Conservation (phyloP, 2,888 invertebrate species). For the Synanthedon formicaeformis region DNA sequence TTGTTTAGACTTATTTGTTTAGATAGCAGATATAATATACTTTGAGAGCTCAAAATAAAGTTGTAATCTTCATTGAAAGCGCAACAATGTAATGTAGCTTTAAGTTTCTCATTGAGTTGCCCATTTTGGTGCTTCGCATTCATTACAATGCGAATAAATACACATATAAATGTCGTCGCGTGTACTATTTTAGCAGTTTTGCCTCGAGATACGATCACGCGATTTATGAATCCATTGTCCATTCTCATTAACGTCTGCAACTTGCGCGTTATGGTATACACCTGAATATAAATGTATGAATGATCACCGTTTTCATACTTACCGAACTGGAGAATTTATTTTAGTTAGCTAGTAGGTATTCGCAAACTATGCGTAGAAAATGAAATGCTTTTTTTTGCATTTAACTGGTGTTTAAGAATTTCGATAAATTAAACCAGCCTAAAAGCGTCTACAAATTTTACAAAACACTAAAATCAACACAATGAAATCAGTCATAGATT, state of each 20-base stretch:
- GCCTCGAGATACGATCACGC: constrained; percentile 43
- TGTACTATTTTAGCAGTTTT: constrained; percentile 48
- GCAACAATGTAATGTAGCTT: neutral
- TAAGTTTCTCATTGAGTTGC: constrained; percentile 5
- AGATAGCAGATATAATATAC: too few species aligned
- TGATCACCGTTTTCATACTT: constrained; percentile 21
- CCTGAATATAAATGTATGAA: constrained; percentile 18
- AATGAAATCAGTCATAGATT: too few species aligned
- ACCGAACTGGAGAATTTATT: constrained; percentile 8
- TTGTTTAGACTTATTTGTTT: too few species aligned
- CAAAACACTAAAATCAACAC: too few species aligned
- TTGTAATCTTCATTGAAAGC: too few species aligned
- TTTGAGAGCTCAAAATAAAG: too few species aligned
- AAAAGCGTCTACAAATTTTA: too few species aligned
- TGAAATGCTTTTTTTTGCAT: too few species aligned
- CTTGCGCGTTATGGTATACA: constrained; percentile 14
- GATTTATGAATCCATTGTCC: constrained; percentile 59
- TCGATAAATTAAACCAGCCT: too few species aligned
- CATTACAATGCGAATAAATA: constrained; percentile 50
- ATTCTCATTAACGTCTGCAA: constrained; percentile 46
- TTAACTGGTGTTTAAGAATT: too few species aligned
- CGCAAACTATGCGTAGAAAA: too few species aligned
- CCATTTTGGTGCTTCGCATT: constrained; percentile 35
- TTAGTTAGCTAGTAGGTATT: constrained; percentile 5
- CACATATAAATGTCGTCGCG: constrained; percentile 41